Percentiles rank a stretch among this genome's conserved stretches.
These are phyloP conservation scores for Plectrocnemia conspersa DNA, from an alignment of 1,140 invertebrate species.

Conservation along the genomic window DNA sequence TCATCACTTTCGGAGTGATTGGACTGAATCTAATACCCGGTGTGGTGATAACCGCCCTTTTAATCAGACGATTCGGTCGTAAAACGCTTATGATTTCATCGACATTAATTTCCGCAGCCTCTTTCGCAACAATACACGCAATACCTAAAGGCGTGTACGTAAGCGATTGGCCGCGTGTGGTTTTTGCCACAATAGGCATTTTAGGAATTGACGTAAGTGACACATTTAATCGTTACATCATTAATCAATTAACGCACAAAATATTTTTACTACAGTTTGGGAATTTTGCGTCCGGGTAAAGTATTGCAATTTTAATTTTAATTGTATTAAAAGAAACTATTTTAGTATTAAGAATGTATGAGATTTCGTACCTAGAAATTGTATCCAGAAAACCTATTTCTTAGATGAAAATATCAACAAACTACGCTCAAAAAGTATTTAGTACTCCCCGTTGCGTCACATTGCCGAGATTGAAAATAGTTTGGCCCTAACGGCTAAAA, in stretches of 20 bases:
- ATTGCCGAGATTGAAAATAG: too few relatives aligned
- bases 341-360: too few relatives aligned
- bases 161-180: slow-evolving; percentile 43
- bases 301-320: too few relatives aligned
- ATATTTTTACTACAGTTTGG: background rate
- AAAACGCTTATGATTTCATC: slow-evolving; percentile 57
- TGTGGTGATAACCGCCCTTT: slow-evolving; percentile 57
- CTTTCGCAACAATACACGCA: slow-evolving; percentile 56
- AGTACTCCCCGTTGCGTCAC: too few relatives aligned
- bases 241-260: background rate
- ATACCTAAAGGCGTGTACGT: slow-evolving; percentile 43
- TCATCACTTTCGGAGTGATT: slow-evolving; percentile 63
- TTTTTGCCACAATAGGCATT: slow-evolving; percentile 44
- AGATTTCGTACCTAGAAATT: too few relatives aligned
- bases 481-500: too few relatives aligned
- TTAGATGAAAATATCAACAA: too few relatives aligned
- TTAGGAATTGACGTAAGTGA: slow-evolving; percentile 46
- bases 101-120: slow-evolving; percentile 55
- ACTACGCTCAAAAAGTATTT: too few relatives aligned
- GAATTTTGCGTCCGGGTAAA: background rate
- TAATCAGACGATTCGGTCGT: slow-evolving; percentile 59
- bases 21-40: slow-evolving; percentile 61
- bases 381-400: too few relatives aligned
- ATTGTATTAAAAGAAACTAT: too few relatives aligned
- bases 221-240: background rate